Conservation (phyloP, 1,140 invertebrate species). For the Dryas iulia region DNA sequence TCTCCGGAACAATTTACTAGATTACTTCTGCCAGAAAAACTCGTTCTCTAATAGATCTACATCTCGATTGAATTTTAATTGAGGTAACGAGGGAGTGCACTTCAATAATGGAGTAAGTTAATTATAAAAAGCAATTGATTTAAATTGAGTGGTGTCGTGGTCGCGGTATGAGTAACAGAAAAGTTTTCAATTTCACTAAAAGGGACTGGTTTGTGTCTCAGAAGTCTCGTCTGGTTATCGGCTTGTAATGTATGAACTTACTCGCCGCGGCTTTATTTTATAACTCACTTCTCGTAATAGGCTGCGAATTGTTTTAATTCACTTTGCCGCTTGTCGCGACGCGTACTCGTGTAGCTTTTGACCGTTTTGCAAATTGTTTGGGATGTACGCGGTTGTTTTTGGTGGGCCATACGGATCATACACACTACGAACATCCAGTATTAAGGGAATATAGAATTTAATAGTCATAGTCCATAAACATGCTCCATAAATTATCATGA, state of each 20-base stretch:
- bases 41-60: constrained; percentile 55
- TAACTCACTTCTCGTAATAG: constrained; percentile 78
- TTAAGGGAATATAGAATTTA: constrained; percentile 40
- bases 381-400: not conserved
- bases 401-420: not conserved
- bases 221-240: constrained; percentile 80
- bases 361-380: constrained; percentile 34
- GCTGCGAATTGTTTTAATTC: constrained; percentile 67
- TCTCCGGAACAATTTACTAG: constrained; percentile 56
- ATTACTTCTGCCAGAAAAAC: constrained; percentile 65
- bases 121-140: constrained; percentile 80
- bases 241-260: constrained; percentile 80
- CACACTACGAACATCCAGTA: not conserved
- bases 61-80: constrained; percentile 33
- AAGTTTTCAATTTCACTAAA: constrained; percentile 82
- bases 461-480: constrained; percentile 74
- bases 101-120: constrained; percentile 75
- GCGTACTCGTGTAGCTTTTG: constrained; percentile 52
- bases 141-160: constrained; percentile 73
- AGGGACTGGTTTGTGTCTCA: constrained; percentile 81
- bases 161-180: constrained; percentile 76
- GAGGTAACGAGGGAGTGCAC: constrained; percentile 50
- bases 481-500: constrained; percentile 78
- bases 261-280: constrained; percentile 75
- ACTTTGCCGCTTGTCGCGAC: constrained; percentile 51